phyloP scores from a whole-genome alignment of 2,113 vertebrate genomes.

The Todiramphus saurophagus region DNA sequence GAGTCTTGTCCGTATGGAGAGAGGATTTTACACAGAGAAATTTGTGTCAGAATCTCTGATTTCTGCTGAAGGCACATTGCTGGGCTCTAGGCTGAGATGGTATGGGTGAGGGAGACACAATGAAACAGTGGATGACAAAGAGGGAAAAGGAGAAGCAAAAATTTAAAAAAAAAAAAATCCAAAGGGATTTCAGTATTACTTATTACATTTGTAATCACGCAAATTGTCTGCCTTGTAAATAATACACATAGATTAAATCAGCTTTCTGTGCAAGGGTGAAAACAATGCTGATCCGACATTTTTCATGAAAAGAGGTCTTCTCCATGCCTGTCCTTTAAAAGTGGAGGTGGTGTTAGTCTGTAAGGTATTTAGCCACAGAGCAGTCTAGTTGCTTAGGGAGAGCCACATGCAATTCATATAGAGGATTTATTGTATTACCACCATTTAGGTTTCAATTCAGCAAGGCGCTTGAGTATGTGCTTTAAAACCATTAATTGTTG shows the following conservation, averaged over 20 bases:
- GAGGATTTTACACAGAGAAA: neutral
- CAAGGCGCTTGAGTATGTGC: neutral
- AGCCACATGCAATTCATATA: neutral
- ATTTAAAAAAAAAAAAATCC: neutral
- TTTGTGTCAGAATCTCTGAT: neutral
- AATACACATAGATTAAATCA: neutral
- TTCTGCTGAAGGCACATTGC: neutral
- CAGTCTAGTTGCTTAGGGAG: neutral
- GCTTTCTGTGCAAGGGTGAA: neutral
- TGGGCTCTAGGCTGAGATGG: neutral
- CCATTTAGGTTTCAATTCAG: neutral
- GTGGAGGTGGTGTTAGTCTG: neutral
- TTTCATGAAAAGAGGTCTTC: neutral
- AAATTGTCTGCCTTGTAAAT: neutral
- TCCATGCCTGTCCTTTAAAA: neutral
- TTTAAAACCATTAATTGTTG: neutral
- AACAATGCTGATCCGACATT: neutral
- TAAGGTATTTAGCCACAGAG: neutral
- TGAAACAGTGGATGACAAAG: neutral
- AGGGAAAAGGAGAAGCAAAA: neutral
- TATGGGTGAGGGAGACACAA: neutral
- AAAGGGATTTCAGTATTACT: neutral
- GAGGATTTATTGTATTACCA: neutral
- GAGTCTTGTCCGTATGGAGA: neutral
- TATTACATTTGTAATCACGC: neutral